Percentiles rank a stretch among this genome's conserved stretches.
Evolutionary conservation across 2,113 vertebrate species (phyloP).

Genomic region (Panthera uncia): DNA sequence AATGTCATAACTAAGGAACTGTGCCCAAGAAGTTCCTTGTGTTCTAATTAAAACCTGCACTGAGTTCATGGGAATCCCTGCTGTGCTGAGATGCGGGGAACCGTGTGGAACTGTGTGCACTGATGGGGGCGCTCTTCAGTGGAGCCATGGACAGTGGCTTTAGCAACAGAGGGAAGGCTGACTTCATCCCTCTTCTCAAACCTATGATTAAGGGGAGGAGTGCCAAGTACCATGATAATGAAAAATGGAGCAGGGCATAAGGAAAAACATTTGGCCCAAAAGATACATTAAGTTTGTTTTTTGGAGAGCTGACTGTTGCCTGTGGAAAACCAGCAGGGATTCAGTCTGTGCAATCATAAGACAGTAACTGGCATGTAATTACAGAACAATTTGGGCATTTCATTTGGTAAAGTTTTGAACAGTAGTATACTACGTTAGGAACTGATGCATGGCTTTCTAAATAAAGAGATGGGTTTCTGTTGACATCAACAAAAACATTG

Average conservation of each 20-base stretch:
- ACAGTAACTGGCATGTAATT: not conserved
- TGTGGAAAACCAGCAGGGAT: not conserved
- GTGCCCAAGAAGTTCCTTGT: not conserved
- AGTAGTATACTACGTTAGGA: not conserved
- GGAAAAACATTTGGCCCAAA: not conserved
- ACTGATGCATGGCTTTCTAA: not conserved
- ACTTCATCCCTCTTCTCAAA: not conserved
- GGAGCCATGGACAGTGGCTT: not conserved
- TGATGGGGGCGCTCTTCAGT: not conserved
- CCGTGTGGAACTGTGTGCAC: accelerated
- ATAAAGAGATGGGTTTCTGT: not conserved
- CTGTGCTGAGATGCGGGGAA: not conserved
- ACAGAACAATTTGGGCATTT: not conserved
- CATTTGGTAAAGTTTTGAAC: not conserved
- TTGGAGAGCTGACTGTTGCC: not conserved
- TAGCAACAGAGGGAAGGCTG: not conserved
- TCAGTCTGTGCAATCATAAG: not conserved
- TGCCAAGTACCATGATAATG: not conserved
- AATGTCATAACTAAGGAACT: not conserved
- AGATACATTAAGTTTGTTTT: not conserved
- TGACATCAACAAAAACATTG: not conserved
- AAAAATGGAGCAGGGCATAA: not conserved
- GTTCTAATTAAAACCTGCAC: not conserved
- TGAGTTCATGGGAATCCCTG: not conserved
- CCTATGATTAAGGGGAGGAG: slow-evolving; percentile 23